phyloP scores from a whole-genome alignment of 2,797 vertebrate species.

The Galagoides demidoff region DNA sequence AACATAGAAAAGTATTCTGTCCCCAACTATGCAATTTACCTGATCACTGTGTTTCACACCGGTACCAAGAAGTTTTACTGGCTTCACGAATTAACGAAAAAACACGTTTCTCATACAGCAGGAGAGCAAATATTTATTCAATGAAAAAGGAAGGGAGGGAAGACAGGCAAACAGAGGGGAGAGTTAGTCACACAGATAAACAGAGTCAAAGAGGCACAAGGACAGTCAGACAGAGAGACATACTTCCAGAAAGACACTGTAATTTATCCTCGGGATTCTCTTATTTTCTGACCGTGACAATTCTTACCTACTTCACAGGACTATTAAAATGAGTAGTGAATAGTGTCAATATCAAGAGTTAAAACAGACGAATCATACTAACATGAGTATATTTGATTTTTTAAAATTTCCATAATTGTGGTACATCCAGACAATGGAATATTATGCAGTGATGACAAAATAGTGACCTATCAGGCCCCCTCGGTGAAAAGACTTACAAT shows the following conservation, averaged over 20 bases:
- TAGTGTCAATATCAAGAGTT: conserved; percentile 5
- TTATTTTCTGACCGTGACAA: conserved; percentile 16
- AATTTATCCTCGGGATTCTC: background rate
- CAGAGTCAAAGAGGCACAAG: background rate
- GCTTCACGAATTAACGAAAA: conserved; percentile 38
- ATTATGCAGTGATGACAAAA: background rate
- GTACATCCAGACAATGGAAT: background rate
- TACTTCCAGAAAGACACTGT: background rate
- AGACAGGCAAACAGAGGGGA: background rate
- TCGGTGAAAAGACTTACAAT: background rate
- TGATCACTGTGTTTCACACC: background rate
- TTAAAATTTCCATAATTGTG: background rate
- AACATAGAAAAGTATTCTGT: background rate
- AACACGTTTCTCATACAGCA: background rate
- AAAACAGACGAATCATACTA: conserved; percentile 53
- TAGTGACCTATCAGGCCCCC: background rate
- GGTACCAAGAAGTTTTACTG: background rate
- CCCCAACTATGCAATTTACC: background rate
- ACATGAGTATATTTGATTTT: conserved; percentile 55
- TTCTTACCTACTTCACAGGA: background rate
- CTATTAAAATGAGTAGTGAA: conserved; percentile 50
- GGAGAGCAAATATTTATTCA: conserved; percentile 31
- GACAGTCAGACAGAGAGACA: background rate
- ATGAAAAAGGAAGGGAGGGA: background rate
- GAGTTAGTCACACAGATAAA: background rate